Percentiles rank a stretch among this genome's conserved stretches.
Conservation (phyloP, 1,140 invertebrate species). For the Saccostrea glomerata region DNA sequence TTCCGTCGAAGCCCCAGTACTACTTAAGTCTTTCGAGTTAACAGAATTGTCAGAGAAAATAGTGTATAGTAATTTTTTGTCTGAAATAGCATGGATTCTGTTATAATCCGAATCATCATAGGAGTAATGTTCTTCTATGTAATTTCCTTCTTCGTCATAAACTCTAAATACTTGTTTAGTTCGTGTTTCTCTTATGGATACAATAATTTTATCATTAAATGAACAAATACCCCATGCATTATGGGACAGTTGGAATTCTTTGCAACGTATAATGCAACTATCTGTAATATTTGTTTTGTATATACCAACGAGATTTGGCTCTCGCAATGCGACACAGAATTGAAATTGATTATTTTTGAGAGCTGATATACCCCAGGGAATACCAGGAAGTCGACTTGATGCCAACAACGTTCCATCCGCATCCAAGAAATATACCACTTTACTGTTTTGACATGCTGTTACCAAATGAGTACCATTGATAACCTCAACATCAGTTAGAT, state of each 20-base stretch:
- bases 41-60: not conserved
- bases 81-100: not conserved
- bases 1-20: not conserved
- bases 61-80: not conserved
- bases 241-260: not conserved
- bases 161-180: not conserved
- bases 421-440: not conserved
- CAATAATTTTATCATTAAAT: not conserved
- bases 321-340: not conserved
- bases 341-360: not conserved
- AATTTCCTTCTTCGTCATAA: not conserved
- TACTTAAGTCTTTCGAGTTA: not conserved
- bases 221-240: constrained; percentile 3
- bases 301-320: not conserved
- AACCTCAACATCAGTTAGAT: not conserved
- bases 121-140: not conserved
- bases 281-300: not conserved
- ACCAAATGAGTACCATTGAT: not conserved
- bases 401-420: not conserved
- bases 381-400: not conserved
- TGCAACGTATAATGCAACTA: not conserved
- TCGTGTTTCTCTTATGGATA: not conserved
- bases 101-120: not conserved
- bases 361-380: not conserved
- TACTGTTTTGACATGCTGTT: not conserved